Evolutionary conservation across 2,888 invertebrate species (phyloP).

Genomic region (Notocelia uddmanniana): DNA sequence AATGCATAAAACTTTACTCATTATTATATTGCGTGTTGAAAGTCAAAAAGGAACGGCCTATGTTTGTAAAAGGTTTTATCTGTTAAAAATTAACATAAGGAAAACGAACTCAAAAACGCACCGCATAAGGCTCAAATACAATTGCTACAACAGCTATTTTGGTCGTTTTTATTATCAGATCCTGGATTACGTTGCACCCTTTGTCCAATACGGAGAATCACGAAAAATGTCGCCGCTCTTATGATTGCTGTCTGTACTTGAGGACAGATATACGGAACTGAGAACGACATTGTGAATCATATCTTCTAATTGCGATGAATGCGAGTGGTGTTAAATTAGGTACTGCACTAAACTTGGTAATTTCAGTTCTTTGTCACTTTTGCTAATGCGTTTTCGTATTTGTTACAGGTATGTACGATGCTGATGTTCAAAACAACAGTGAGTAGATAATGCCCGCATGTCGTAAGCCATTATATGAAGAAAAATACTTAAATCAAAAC

Average conservation of each 20-base stretch:
- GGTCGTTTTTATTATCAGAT: conserved; percentile 1
- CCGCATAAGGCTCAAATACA: not conserved
- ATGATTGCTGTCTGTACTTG: conserved; percentile 57
- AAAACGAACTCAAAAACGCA: not conserved
- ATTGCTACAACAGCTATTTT: not conserved
- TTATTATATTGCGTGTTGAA: conserved; percentile 17
- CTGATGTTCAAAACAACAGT: not conserved
- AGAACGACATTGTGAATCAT: conserved; percentile 49
- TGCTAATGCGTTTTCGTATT: not conserved
- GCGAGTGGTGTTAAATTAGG: conserved; percentile 22
- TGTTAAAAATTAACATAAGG: not conserved
- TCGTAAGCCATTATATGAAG: not conserved
- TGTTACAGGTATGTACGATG: not conserved
- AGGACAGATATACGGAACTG: conserved; percentile 62
- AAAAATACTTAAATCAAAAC: not conserved
- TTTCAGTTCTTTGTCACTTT: not conserved
- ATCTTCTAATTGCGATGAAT: conserved; percentile 26
- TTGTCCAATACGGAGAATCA: conserved; percentile 55
- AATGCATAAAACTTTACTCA: conserved; percentile 20
- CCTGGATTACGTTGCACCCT: conserved; percentile 38
- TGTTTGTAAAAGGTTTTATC: not conserved
- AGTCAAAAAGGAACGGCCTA: conserved; percentile 8
- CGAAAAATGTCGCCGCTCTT: conserved; percentile 57
- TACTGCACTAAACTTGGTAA: not conserved
- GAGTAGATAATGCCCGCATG: not conserved